These are phyloP conservation scores for Nymphalis polychloros DNA, from an alignment of 2,888 invertebrate genomes.

Conservation along the genomic window DNA sequence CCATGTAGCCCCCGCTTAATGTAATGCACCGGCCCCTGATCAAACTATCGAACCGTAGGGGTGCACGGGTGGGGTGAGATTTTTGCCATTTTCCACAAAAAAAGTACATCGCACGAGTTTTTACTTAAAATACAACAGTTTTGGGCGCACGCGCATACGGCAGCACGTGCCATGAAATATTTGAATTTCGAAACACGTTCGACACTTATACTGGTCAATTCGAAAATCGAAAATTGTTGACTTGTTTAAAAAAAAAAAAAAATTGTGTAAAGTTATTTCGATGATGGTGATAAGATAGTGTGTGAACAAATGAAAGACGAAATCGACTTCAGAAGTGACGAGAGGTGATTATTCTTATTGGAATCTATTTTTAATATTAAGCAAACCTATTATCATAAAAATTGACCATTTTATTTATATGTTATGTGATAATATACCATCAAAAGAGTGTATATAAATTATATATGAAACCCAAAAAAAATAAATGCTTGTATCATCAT, in stretches of 20 bases:
- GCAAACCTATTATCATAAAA: too few relatives aligned
- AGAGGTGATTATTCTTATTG: slow-evolving; percentile 60
- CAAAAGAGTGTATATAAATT: too few relatives aligned
- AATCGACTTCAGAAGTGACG: slow-evolving; percentile 53
- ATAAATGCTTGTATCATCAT: too few relatives aligned
- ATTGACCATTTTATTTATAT: too few relatives aligned
- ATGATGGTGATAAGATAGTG: slow-evolving; percentile 56
- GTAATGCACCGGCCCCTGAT: slow-evolving; percentile 76
- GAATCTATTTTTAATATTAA: slow-evolving; percentile 45
- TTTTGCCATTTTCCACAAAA: slow-evolving; percentile 79
- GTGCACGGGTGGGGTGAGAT: slow-evolving; percentile 66
- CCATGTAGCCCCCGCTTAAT: slow-evolving; percentile 57
- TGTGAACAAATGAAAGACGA: slow-evolving; percentile 53
- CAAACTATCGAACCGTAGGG: slow-evolving; percentile 61
- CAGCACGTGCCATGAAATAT: slow-evolving; percentile 58
- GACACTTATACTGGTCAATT: not conserved
- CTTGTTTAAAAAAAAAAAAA: slow-evolving; percentile 24
- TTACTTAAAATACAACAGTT: slow-evolving; percentile 78
- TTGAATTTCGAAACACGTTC: slow-evolving; percentile 9
- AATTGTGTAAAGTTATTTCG: slow-evolving; percentile 27
- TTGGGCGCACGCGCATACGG: slow-evolving; percentile 69
- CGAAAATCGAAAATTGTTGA: slow-evolving; percentile 12
- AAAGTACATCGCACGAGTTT: slow-evolving; percentile 66
- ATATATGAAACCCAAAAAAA: too few relatives aligned
- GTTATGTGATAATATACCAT: too few relatives aligned